Base-by-base conservation (phyloP, 2,113 vertebrate species). In the Polyodon spathula region DNA sequence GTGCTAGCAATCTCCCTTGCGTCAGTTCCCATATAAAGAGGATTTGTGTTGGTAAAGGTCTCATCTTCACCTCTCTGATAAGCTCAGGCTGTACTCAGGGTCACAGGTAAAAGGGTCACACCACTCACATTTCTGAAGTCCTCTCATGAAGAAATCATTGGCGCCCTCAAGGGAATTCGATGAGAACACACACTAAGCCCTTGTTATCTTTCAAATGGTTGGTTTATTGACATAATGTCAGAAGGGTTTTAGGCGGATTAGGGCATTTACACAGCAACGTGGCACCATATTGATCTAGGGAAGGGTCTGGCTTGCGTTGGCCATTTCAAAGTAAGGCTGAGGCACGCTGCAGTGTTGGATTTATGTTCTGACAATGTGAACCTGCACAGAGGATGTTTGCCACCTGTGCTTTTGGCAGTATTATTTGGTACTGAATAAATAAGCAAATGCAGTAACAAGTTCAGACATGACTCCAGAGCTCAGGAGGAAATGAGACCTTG, bases 331-430 rank as follows among this genome's bases (percentile, higher is more conserved):
- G 44, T 68, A 44, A 53, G 14, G 56, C 53, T 11, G 37, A 60
- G 62, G 54, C 63, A 70, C 4, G n/a, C 67, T 67, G 70, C 63
- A 74, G 68, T 68, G 65, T 60, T 54, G 63, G 40, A 41, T 27
- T 42, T 43, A 58, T 43, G 17, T 10, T 42, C n/a, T 41, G 43
- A 41, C 43, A 9, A 43, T 15, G 15, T 42, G 40, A 15, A 44
- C 40, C 43, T 5, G 41, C 15, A 15, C 41, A 57, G 12, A 17
- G 17, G 16, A 16, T 43, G 42, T 16, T 42, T 40, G 40, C 44
- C 40, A 27, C 14, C 17, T 6, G 10, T 12, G 14, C 16, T 57
- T 15, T 15, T 41, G 14, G 5, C 14, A 6, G 40, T n/a, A 6
- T 57, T 41, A 57, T 41, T 57, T 41, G 39, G n/a, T n/a, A n/a